phyloP scores from a whole-genome alignment of 2,888 invertebrate species.

The Bugula neritina region DNA sequence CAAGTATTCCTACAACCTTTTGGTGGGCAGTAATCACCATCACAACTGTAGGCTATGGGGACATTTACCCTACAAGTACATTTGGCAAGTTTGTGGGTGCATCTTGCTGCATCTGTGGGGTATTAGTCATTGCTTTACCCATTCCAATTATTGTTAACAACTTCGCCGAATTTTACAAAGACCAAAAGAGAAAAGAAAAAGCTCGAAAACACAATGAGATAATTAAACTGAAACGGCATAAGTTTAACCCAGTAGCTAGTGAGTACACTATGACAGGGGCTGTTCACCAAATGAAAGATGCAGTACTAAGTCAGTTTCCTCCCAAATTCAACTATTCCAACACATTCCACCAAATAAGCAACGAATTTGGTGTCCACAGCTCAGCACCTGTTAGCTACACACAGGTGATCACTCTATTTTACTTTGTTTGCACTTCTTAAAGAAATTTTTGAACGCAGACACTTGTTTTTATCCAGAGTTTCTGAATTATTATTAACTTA shows the following conservation, averaged over 20 bases:
- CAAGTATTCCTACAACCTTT: constrained; percentile 52
- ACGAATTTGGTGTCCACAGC: too few species aligned
- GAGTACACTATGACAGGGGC: background rate
- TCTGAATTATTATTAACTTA: too few species aligned
- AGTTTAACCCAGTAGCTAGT: background rate
- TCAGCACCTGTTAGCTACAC: too few species aligned
- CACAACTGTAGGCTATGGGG: constrained; percentile 52
- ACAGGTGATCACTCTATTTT: too few species aligned
- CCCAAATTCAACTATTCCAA: background rate
- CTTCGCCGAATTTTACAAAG: constrained; percentile 47
- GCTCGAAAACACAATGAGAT: constrained; percentile 10
- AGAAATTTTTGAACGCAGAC: too few species aligned
- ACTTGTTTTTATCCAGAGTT: too few species aligned
- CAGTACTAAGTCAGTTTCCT: background rate
- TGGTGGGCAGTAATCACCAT: constrained; percentile 55
- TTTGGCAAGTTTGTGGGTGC: constrained; percentile 47
- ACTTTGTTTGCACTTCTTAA: too few species aligned
- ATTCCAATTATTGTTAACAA: constrained; percentile 52
- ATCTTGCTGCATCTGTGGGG: constrained; percentile 47
- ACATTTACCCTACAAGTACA: constrained; percentile 43
- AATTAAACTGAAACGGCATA: background rate
- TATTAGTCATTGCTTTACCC: constrained; percentile 47
- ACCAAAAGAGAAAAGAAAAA: constrained; percentile 26
- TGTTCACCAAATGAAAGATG: background rate
- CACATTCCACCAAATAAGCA: background rate